Conservation (phyloP, 2,888 invertebrate genomes). For the Apeira syringaria region DNA sequence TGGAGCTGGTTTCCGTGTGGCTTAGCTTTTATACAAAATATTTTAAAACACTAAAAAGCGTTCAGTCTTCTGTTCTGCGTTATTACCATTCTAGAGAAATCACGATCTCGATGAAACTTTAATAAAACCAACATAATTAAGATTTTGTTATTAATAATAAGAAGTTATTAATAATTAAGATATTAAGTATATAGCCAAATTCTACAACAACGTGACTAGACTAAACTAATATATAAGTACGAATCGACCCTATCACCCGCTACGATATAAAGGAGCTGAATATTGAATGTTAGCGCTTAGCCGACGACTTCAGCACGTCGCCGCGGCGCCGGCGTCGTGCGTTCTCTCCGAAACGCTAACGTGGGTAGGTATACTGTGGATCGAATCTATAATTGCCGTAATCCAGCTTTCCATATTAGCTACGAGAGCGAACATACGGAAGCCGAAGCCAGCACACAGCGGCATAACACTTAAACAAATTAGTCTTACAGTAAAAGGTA, state of each 20-base stretch:
- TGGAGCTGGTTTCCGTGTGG: background rate
- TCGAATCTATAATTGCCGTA: slow-evolving; percentile 7
- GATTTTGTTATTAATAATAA: too few relatives aligned
- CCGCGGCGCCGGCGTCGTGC: too few relatives aligned
- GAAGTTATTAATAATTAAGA: too few relatives aligned
- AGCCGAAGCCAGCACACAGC: slow-evolving; percentile 45
- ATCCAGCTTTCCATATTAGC: slow-evolving; percentile 30
- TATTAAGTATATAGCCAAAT: too few relatives aligned
- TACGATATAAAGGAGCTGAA: slow-evolving; percentile 27
- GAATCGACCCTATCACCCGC: slow-evolving; percentile 35
- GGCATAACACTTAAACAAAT: slow-evolving; percentile 30
- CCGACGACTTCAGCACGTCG: too few relatives aligned
- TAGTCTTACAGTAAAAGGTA: slow-evolving; percentile 27
- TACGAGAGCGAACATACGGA: slow-evolving; percentile 43
- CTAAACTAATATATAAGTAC: slow-evolving; percentile 56
- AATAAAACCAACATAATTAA: too few relatives aligned
- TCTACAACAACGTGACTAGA: too few relatives aligned
- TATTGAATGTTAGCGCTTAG: slow-evolving; percentile 52
- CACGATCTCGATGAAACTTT: slow-evolving; percentile 3
- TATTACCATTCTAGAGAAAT: slow-evolving; percentile 1
- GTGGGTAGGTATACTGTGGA: background rate
- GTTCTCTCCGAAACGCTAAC: too few relatives aligned
- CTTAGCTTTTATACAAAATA: too few relatives aligned
- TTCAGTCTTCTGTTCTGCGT: slow-evolving; percentile 31
- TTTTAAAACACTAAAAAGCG: slow-evolving; percentile 5